Percentiles rank a stretch among this genome's conserved stretches.
phyloP scores from a whole-genome alignment of 2,797 vertebrate genomes.

The Characodon lateralis region DNA sequence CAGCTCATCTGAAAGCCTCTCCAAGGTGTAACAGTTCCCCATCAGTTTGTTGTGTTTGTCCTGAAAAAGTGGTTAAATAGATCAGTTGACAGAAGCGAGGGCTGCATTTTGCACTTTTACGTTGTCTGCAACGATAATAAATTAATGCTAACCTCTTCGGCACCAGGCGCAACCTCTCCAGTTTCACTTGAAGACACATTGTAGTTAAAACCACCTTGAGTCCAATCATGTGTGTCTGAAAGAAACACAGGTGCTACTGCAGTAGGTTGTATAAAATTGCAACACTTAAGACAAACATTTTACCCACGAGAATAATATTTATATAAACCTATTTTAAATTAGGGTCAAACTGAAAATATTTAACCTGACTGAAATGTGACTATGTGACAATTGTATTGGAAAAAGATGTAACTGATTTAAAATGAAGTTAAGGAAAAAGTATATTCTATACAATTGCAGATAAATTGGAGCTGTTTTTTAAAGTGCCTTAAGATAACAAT shows the following conservation, averaged over 20 bases:
- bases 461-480: neutral
- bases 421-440: too few relatives aligned
- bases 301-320: neutral
- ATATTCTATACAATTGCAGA: neutral
- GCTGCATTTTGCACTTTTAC: neutral
- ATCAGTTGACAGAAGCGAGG: neutral
- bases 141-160: constrained; percentile 42
- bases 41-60: constrained; percentile 9
- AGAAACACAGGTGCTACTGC: neutral
- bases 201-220: constrained; percentile 3
- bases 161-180: constrained; percentile 21
- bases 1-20: constrained; percentile 53
- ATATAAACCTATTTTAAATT: neutral
- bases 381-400: neutral
- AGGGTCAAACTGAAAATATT: neutral
- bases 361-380: neutral
- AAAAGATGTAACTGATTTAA: too few relatives aligned
- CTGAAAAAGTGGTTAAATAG: constrained; percentile 30
- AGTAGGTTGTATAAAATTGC: neutral
- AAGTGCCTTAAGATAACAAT: neutral
- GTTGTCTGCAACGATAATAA: neutral
- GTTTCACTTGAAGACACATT: constrained; percentile 25
- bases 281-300: neutral
- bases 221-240: constrained; percentile 46
- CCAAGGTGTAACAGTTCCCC: constrained; percentile 27